A percentile compares a stretch with the other conserved stretches of the same genome.
phyloP scores from a whole-genome alignment of 2,113 vertebrate genomes.

The Grallaria varia region DNA sequence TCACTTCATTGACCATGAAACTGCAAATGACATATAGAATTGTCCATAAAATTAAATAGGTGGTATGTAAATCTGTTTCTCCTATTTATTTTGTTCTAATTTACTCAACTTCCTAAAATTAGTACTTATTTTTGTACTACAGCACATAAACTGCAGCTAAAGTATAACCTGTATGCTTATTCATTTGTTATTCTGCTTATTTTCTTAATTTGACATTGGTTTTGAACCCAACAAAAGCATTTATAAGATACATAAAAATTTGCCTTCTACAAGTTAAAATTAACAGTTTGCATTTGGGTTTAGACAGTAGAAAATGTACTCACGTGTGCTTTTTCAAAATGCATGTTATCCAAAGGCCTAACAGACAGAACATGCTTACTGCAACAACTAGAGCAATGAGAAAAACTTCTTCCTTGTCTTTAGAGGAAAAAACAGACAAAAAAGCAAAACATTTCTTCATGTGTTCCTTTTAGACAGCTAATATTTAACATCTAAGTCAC shows the following conservation, averaged over 20 bases:
- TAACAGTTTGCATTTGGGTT: neutral
- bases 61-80: neutral
- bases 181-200: neutral
- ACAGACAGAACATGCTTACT: slow-evolving; percentile 58
- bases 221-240: neutral
- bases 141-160: neutral
- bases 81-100: neutral
- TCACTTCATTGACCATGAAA: neutral
- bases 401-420: slow-evolving; percentile 65
- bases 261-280: neutral
- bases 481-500: neutral
- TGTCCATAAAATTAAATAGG: neutral
- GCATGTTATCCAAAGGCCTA: slow-evolving; percentile 43
- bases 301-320: slow-evolving; percentile 45
- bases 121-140: neutral
- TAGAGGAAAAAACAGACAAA: neutral
- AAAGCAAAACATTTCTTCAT: neutral
- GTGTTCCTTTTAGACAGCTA: neutral
- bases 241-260: neutral
- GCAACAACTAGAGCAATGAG: slow-evolving; percentile 32
- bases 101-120: neutral
- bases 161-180: neutral
- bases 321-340: slow-evolving; percentile 44
- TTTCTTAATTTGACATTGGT: neutral
- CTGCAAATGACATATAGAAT: neutral